A percentile compares a stretch with the other conserved stretches of the same genome.
Evolutionary conservation across 2,113 vertebrate species (phyloP).

Genomic region (Okapia johnstoni): DNA sequence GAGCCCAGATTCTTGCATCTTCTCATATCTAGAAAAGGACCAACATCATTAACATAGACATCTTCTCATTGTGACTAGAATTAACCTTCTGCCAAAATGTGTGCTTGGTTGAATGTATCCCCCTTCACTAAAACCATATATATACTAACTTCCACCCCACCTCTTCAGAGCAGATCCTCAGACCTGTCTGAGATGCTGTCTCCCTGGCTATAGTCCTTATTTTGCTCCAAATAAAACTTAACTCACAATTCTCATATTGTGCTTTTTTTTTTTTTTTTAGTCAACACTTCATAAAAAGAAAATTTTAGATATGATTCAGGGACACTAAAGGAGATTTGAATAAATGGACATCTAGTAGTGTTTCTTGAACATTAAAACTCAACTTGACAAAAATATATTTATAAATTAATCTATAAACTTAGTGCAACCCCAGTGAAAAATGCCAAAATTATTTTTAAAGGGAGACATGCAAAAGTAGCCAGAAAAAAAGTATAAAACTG

Average conservation of each 20-base stretch:
- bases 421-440: background rate
- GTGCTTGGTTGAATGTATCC: background rate
- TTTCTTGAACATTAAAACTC: conserved; percentile 15
- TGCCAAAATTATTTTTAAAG: background rate
- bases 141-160: background rate
- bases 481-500: background rate
- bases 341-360: background rate
- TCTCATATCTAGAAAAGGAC: background rate
- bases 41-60: background rate
- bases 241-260: background rate
- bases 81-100: background rate
- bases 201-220: background rate
- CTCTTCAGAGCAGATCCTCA: background rate
- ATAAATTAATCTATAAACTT: conserved; percentile 46
- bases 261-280: background rate
- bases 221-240: background rate
- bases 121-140: background rate
- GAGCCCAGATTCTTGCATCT: background rate
- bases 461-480: background rate
- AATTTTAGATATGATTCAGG: background rate
- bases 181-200: background rate
- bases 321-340: background rate
- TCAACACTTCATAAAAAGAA: background rate
- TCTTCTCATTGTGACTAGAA: background rate
- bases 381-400: conserved; percentile 12